Evolutionary conservation across 2,113 vertebrate species (phyloP).

Genomic region (Syngnathoides biaculeatus): DNA sequence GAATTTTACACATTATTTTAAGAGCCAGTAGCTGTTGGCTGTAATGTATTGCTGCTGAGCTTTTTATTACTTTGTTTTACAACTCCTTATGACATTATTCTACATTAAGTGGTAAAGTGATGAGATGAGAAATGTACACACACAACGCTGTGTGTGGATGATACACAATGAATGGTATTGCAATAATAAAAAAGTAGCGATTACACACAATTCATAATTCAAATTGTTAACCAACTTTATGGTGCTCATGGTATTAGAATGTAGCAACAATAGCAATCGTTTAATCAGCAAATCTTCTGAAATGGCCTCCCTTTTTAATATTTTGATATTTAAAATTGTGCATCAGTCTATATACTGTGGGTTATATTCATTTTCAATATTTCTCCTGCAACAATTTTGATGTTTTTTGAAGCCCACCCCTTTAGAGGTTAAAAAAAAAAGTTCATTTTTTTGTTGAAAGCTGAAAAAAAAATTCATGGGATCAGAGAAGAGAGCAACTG

Average conservation of each 20-base stretch:
- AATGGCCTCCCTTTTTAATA: background rate
- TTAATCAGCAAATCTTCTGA: background rate
- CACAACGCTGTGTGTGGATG: slow-evolving; percentile 2
- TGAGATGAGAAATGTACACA: slow-evolving; percentile 11
- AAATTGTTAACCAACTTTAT: background rate
- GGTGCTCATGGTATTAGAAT: background rate
- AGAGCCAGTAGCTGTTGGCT: slow-evolving; percentile 21
- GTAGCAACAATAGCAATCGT: background rate
- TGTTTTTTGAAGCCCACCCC: slow-evolving; percentile 21
- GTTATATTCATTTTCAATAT: slow-evolving; percentile 8
- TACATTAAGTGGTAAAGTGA: slow-evolving; percentile 4
- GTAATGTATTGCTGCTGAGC: slow-evolving; percentile 21
- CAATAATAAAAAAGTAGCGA: background rate
- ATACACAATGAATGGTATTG: background rate
- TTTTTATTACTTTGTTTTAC: slow-evolving; percentile 36
- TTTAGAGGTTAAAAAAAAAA: slow-evolving; percentile 36
- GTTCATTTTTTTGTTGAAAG: slow-evolving; percentile 31
- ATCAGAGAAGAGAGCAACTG: slow-evolving; percentile 27
- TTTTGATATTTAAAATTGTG: slow-evolving; percentile 16
- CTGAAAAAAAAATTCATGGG: slow-evolving; percentile 35
- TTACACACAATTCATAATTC: background rate
- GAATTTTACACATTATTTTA: slow-evolving; percentile 40
- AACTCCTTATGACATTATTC: slow-evolving; percentile 29
- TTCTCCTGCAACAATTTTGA: slow-evolving; percentile 17
- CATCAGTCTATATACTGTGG: slow-evolving; percentile 6